A percentile compares a stretch with the other conserved stretches of the same genome.
Conservation (phyloP, 64 coral and sea anemone species). For the Hydrozoanthus tunicans region DNA sequence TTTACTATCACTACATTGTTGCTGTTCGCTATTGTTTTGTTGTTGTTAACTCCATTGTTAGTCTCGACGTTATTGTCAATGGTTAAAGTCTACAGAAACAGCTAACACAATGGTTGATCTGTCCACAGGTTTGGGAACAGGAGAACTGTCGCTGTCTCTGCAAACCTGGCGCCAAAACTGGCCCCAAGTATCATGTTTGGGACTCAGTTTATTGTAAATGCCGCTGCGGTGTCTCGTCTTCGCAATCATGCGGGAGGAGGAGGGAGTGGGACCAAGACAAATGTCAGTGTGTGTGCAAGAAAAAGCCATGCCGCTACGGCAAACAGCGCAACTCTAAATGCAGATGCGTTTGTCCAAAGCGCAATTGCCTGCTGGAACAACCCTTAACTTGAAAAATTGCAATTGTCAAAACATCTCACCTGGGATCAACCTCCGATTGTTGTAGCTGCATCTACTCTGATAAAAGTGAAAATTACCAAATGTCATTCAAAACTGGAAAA, state of each 20-base stretch:
- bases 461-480: too few species aligned
- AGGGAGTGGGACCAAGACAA: conserved; percentile 39
- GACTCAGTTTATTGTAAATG: conserved; percentile 45
- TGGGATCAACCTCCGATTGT: not conserved
- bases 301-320: conserved; percentile 20
- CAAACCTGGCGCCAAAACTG: not conserved
- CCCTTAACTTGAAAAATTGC: not conserved
- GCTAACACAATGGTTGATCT: not conserved
- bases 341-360: conserved; percentile 41
- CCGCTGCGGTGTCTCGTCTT: not conserved
- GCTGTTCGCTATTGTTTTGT: not conserved
- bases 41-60: not conserved
- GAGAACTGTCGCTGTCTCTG: conserved; percentile 36
- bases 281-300: conserved; percentile 41
- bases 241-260: conserved; percentile 16
- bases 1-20: too few species aligned
- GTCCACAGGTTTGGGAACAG: not conserved
- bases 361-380: not conserved
- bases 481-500: too few species aligned
- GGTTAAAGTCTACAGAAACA: not conserved
- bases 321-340: conserved; percentile 30
- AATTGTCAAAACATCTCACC: not conserved
- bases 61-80: not conserved
- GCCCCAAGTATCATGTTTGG: conserved; percentile 25
- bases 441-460: too few species aligned